These are phyloP conservation scores for Drosophila tani DNA, from an alignment of 1,140 invertebrate genomes.

Conservation along the genomic window DNA sequence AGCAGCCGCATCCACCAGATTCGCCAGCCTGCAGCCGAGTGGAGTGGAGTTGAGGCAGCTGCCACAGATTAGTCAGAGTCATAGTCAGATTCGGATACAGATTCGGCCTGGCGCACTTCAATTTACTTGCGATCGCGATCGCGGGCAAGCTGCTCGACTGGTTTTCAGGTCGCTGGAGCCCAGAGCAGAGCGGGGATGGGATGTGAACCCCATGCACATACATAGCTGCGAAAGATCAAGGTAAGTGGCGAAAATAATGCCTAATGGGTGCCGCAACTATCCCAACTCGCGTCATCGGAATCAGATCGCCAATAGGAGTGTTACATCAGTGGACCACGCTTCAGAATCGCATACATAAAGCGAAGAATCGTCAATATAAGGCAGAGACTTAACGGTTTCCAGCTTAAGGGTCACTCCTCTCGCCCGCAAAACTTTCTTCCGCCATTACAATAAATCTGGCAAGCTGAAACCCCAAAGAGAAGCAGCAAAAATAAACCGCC, in stretches of 20 bases:
- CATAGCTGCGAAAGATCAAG: slow-evolving; percentile 63
- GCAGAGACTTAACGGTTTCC: slow-evolving; percentile 21
- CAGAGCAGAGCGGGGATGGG: slow-evolving; percentile 13
- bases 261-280: slow-evolving; percentile 7
- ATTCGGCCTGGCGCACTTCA: slow-evolving; percentile 49
- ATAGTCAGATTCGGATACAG: slow-evolving; percentile 44
- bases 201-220: neutral
- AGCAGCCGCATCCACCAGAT: slow-evolving; percentile 40
- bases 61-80: slow-evolving; percentile 76
- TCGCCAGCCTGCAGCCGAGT: slow-evolving; percentile 36
- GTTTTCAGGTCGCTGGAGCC: slow-evolving; percentile 39
- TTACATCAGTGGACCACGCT: slow-evolving; percentile 5
- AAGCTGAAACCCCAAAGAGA: slow-evolving; percentile 8
- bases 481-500: slow-evolving; percentile 18
- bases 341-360: slow-evolving; percentile 20
- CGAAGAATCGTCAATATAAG: neutral
- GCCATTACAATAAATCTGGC: slow-evolving; percentile 35
- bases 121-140: slow-evolving; percentile 52
- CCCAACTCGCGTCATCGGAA: neutral
- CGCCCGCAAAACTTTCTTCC: slow-evolving; percentile 32
- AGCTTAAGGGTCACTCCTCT: slow-evolving; percentile 47
- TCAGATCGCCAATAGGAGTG: slow-evolving; percentile 8
- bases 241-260: slow-evolving; percentile 52
- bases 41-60: slow-evolving; percentile 69
- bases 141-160: slow-evolving; percentile 60